Evolutionary conservation across 2,888 invertebrate genomes (phyloP), one percentile per base, ranked within the genome.

Genomic region (Lutraria lutraria): DNA sequence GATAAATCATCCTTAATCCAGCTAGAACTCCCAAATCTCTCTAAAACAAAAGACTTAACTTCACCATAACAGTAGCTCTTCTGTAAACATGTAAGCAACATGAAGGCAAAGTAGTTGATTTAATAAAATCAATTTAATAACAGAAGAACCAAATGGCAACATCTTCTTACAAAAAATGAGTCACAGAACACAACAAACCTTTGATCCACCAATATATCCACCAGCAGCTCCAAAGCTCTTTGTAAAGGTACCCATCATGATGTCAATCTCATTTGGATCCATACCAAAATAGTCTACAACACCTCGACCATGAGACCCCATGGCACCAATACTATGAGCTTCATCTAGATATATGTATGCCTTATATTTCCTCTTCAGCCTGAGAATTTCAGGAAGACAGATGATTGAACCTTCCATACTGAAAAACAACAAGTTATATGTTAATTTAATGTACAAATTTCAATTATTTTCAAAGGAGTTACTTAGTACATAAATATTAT

Each of bases 211-310:
- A 93, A 99, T 98, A 96, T 99, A 99, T 15, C 99, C 99, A 80
- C 99, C 99, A 91, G 99, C 98, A 82, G 99, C 98, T 85, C 98
- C 99, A 97, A 99, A 99, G 96, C 99, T 99, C 97, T 99, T 99
- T 0, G 99, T 99, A 96, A 99, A 99, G 34, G 99, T 99, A 93
- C 99, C 99, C 99, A 99, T 99, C 92, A 99, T 97, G 94, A 97
- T 95, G 93, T 99, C 99, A 19, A 99, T 97, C 95, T 99, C 98
- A 8, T 97, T 97, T 0, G 99, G 98, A 97, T 98, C 97, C 90
- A 98, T 97, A 83, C 98, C 98, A 96, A 98, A 98, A 97, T 98
- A 98, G 96, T 99, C 99, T 0, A 98, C 97, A 52, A 98, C 98
- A 21, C 99, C 99, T 92, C 98, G 97, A 0, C 99, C 99, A 94